A percentile compares a stretch with the other conserved stretches of the same genome.
Conservation (phyloP, 2,797 vertebrate species). For the Thalassophryne amazonica region DNA sequence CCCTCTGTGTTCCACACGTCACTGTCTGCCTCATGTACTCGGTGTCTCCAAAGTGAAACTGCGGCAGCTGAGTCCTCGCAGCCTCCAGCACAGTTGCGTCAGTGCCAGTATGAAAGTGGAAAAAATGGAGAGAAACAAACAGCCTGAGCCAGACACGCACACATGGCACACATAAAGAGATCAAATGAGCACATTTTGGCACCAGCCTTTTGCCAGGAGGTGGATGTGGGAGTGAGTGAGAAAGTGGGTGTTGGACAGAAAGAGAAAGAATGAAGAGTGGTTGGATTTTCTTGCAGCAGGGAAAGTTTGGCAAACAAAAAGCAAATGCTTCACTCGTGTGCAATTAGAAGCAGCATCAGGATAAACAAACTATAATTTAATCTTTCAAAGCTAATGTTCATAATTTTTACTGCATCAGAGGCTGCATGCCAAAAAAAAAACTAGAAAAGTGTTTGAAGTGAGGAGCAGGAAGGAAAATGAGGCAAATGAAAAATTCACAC, state of each 20-base stretch:
- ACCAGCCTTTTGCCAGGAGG: not conserved
- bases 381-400: too few species aligned
- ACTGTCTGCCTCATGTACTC: not conserved
- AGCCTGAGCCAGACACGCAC: not conserved
- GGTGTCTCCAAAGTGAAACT: constrained; percentile 34
- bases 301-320: constrained; percentile 6
- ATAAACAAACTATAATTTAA: too few species aligned
- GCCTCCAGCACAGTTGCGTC: not conserved
- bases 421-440: too few species aligned
- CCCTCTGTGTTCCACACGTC: constrained; percentile 1
- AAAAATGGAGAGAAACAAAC: constrained; percentile 10
- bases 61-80: constrained; percentile 1
- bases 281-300: not conserved
- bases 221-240: not conserved
- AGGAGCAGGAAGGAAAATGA: too few species aligned
- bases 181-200: not conserved
- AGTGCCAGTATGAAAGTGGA: constrained; percentile 44
- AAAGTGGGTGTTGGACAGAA: not conserved
- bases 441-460: too few species aligned
- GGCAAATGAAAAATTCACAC: too few species aligned
- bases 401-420: too few species aligned
- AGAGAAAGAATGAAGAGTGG: constrained; percentile 16
- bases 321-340: not conserved
- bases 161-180: not conserved
- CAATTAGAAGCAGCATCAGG: too few species aligned